Conservation (phyloP, 2,113 vertebrate species). For the Siniperca chuatsi region DNA sequence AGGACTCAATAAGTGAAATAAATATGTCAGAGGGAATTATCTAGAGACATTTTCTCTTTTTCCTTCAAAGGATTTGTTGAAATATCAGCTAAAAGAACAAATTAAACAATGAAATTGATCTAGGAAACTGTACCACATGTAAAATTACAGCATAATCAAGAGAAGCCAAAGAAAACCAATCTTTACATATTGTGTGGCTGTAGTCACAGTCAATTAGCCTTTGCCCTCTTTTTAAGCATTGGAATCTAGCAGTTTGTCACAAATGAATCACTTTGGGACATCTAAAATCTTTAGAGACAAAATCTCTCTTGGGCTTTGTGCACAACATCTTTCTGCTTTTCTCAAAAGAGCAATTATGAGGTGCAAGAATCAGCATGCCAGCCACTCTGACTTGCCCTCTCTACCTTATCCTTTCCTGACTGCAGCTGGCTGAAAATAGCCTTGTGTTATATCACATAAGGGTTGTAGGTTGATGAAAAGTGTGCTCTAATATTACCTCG, state of each 20-base stretch:
- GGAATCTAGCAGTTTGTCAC: not conserved
- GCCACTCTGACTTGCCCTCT: slow-evolving; percentile 12
- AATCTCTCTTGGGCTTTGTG: not conserved
- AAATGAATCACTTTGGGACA: not conserved
- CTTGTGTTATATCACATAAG: slow-evolving; percentile 63
- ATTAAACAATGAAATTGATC: not conserved
- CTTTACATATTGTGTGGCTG: not conserved
- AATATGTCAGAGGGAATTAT: slow-evolving; percentile 42
- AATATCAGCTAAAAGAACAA: not conserved
- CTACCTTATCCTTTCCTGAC: slow-evolving; percentile 49
- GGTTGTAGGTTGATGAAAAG: slow-evolving; percentile 68
- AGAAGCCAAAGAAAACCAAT: not conserved
- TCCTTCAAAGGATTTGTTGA: not conserved
- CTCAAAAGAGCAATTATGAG: slow-evolving; percentile 49
- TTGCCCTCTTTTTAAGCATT: slow-evolving; percentile 3
- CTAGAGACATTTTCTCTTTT: slow-evolving; percentile 19
- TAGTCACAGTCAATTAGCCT: slow-evolving; percentile 19
- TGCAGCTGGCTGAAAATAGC: slow-evolving; percentile 72
- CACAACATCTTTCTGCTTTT: not conserved
- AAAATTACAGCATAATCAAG: not conserved
- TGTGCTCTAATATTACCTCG: slow-evolving; percentile 61
- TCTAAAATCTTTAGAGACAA: not conserved
- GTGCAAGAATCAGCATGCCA: slow-evolving; percentile 29
- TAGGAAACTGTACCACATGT: not conserved
- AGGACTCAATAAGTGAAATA: slow-evolving; percentile 38